Base-by-base conservation (phyloP, 1,140 invertebrate genomes). In the Tetragonula clypearis region DNA sequence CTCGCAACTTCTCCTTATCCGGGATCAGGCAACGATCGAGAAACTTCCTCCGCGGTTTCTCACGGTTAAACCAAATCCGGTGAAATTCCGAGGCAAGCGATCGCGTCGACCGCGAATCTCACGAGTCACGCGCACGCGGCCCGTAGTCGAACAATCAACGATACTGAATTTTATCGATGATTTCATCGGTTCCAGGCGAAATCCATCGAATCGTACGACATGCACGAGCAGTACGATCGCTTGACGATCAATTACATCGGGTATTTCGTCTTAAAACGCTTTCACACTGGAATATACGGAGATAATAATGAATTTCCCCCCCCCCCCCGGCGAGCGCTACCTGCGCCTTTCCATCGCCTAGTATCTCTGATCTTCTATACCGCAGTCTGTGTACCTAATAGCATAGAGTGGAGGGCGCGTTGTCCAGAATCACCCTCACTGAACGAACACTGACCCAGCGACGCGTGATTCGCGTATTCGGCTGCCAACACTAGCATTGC, bases 251-350 rank as follows among this genome's bases (percentile, higher is more conserved):
- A 93, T 93, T 93, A 93, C 90, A 90, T 91, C 87, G 78, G 80
- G 74, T n/a, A n/a, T 41, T 41, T 41, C 41, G 41, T 41, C 84
- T 85, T 90, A 90, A 91, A 93, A 92, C 86, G 90, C 89, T 86
- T 81, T 88, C 82, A 62, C 72, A 68, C 71, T 60, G 88, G 85
- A 91, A 92, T 90, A 49, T 87, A 92, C 90, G 86, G 86, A 91
- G 90, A 92, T 93, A 93, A 92, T 93, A 93, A 93, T 92, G 92
- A 93, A 93, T 93, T 93, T 91, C 79, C 82, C 85, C 85, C 83
- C 56, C 3, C 3, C 35, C 3, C 35, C 35, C 3, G 35, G 35
- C 35, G 1, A 35, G 35, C 35, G 41, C 69, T 60, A 56, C 72
- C 82, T 68, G 74, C 68, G 19, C 41, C 88, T 65, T 73, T 35